These are phyloP conservation scores for Sterrhoptilus dennistouni DNA, from an alignment of 2,113 vertebrate genomes.

Conservation along the genomic window DNA sequence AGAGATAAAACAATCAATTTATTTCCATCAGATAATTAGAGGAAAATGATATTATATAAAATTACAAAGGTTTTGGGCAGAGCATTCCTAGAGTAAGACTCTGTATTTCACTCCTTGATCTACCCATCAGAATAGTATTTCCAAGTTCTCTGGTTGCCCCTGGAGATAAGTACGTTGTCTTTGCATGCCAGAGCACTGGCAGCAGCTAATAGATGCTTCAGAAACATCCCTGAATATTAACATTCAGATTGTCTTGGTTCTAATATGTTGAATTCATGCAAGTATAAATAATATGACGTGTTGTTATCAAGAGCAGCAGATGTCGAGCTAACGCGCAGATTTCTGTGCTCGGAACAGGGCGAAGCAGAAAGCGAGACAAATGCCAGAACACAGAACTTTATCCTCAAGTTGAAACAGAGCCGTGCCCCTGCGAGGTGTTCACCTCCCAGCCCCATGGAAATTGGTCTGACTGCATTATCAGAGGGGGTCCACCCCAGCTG, in stretches of 20 bases:
- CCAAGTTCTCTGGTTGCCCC: constrained; percentile 29
- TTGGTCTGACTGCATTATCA: constrained; percentile 91
- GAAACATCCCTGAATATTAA: constrained; percentile 55
- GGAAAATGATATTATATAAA: constrained; percentile 30
- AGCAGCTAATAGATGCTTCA: constrained; percentile 10
- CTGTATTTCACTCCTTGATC: not conserved
- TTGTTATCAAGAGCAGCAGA: constrained; percentile 57
- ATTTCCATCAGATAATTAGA: constrained; percentile 57
- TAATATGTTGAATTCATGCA: constrained; percentile 53
- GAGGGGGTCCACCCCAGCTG: constrained; percentile 30
- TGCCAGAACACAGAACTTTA: constrained; percentile 83
- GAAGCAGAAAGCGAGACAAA: constrained; percentile 91
- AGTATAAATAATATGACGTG: constrained; percentile 44
- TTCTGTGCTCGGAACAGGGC: constrained; percentile 79
- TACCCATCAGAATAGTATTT: not conserved
- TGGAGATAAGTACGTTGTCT: constrained; percentile 28
- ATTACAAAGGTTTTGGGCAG: constrained; percentile 22
- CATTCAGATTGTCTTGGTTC: constrained; percentile 51
- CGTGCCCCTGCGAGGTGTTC: constrained; percentile 85
- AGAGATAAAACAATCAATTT: constrained; percentile 57
- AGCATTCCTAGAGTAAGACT: not conserved
- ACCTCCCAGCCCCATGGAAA: constrained; percentile 85
- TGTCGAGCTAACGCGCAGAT: constrained; percentile 47
- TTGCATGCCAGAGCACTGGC: constrained; percentile 4
- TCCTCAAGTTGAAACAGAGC: constrained; percentile 83